These are phyloP conservation scores for Phalacrocorax brasilianus DNA, from an alignment of 2,113 vertebrate species.

Conservation along the genomic window DNA sequence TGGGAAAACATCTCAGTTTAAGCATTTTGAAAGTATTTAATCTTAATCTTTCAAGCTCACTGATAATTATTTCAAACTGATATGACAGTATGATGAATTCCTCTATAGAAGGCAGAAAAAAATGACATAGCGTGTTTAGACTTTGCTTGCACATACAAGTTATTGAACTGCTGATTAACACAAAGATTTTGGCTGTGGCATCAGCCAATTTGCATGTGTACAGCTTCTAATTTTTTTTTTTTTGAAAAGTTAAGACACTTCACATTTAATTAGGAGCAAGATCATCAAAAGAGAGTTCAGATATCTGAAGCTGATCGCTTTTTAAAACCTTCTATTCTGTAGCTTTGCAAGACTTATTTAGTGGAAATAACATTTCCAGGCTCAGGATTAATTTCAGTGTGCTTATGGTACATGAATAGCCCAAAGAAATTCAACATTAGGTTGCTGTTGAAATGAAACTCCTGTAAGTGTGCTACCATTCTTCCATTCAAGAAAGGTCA, in stretches of 20 bases:
- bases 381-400: neutral
- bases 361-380: neutral
- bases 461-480: neutral
- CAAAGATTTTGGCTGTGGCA: neutral
- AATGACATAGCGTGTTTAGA: neutral
- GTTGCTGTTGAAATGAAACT: conserved; percentile 25
- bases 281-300: neutral
- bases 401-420: neutral
- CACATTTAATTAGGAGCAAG: neutral
- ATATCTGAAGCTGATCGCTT: neutral
- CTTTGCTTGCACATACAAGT: neutral
- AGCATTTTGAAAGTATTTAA: neutral
- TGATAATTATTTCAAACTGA: neutral
- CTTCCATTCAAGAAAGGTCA: conserved; percentile 50
- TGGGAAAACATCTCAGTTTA: neutral
- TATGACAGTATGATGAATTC: conserved; percentile 22
- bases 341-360: neutral
- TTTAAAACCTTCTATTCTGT: neutral
- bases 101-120: neutral
- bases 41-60: conserved; percentile 5
- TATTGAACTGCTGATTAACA: neutral
- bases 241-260: neutral
- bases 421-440: conserved; percentile 17
- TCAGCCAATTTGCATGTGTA: neutral
- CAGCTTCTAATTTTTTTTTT: neutral